Base-by-base conservation (phyloP, 2,888 invertebrate species). In the Asteroscopus sphinx region DNA sequence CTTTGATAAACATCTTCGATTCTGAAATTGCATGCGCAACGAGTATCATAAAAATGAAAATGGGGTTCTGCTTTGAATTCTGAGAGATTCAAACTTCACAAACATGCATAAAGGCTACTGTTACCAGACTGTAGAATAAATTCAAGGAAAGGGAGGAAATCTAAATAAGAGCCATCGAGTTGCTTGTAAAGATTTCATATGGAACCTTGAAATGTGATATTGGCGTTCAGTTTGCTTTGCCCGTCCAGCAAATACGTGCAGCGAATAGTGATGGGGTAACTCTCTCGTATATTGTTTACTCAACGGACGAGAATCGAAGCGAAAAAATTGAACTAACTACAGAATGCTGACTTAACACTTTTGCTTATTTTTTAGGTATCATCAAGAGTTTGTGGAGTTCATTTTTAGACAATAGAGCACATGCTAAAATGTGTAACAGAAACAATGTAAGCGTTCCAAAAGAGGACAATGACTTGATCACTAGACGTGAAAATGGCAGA, bases 181-280 rank as follows among this genome's bases (percentile, higher is more conserved):
- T 25, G n/a, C 48, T 40, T 52, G 52, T 49, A 56, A 60, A 59
- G 55, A 70, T 73, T 73, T 58, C 60, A 57, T 68, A 65, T 62
- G 59, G 56, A 55, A 55, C 61, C 60, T 70, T 57, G 58, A 65
- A 75, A 67, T 52, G 32, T 33, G 66, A 53, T 66, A 70, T 59
- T 63, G 54, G 36, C 53, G 42, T 69, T 75, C 67, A 44, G 61
- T 65, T 72, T 65, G 62, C 67, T 48, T 48, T 60, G 54, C 59
- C 39, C 69, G 75, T 57, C 40, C 56, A 58, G 51, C 30, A 40
- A 52, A 39, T 41, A 62, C 67, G 75, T 72, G 74, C 33, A 28
- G 11, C 2, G 73, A 69, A 72, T 73, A 63, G 12, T n/a, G 21
- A 59, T 62, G 41, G 33, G 25, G 17, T 11, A 42, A 63, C 66